These are phyloP conservation scores for Rhizomys pruinosus DNA, from an alignment of 2,113 vertebrate species.

Conservation along the genomic window DNA sequence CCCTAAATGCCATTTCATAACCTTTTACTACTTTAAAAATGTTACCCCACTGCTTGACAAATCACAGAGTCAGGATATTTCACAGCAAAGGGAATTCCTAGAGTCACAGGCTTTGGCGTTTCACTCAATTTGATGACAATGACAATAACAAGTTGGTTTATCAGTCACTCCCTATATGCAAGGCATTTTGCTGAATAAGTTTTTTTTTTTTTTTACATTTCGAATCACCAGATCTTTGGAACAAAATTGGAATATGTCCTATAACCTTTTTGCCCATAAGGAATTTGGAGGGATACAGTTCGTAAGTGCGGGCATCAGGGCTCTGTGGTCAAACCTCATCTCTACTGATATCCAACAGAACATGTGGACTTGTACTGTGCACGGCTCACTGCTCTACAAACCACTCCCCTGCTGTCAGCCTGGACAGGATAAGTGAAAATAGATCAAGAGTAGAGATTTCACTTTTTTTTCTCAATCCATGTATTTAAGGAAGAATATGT, in stretches of 20 bases:
- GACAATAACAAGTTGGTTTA: neutral
- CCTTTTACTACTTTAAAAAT: slow-evolving; percentile 49
- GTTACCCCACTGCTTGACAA: neutral
- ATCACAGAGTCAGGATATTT: neutral
- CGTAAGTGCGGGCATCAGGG: neutral
- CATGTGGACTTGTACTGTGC: neutral
- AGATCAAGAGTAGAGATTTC: neutral
- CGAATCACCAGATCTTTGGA: neutral
- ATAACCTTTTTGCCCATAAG: neutral
- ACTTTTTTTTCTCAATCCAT: neutral
- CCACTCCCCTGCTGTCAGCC: neutral
- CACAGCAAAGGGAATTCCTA: slow-evolving; percentile 24
- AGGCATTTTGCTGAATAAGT: neutral
- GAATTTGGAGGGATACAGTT: neutral
- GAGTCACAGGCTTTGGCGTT: neutral
- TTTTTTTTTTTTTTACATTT: neutral
- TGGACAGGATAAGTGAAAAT: neutral
- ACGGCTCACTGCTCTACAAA: neutral
- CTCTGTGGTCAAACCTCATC: neutral
- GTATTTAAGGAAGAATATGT: neutral
- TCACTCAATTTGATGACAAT: neutral
- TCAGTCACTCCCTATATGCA: neutral
- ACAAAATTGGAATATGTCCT: neutral
- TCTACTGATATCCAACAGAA: rapidly evolving
- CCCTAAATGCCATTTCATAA: slow-evolving; percentile 58